These are phyloP conservation scores for Tachystola acroxantha DNA, from an alignment of 2,888 invertebrate genomes.

Conservation along the genomic window DNA sequence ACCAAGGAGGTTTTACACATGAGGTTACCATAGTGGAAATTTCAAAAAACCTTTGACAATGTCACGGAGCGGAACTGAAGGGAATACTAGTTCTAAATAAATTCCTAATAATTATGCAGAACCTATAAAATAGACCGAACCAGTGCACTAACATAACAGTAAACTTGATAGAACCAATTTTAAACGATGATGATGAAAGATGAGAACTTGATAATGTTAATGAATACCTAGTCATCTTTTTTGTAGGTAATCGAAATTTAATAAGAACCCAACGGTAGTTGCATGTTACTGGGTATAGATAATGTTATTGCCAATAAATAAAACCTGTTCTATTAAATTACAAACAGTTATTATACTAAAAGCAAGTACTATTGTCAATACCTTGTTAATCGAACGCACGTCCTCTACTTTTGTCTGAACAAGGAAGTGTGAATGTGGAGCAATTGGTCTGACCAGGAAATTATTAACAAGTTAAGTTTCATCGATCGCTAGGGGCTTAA, in stretches of 20 bases:
- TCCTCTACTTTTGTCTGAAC: conserved; percentile 46
- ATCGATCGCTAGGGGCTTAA: conserved; percentile 41
- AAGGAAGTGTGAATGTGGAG: conserved; percentile 57
- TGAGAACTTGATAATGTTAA: not conserved
- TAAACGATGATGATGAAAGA: not conserved
- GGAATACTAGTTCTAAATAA: too few relatives aligned
- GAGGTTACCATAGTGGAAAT: too few relatives aligned
- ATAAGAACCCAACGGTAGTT: too few relatives aligned
- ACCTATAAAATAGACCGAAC: too few relatives aligned
- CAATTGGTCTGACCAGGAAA: conserved; percentile 50
- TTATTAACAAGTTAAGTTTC: conserved; percentile 41
- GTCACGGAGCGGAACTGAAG: too few relatives aligned
- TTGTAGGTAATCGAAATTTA: too few relatives aligned
- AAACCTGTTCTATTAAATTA: not conserved
- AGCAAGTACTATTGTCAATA: conserved; percentile 36
- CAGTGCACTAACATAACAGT: too few relatives aligned
- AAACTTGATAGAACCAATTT: not conserved
- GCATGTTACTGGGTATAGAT: too few relatives aligned
- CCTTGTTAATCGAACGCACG: conserved; percentile 21
- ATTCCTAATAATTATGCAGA: too few relatives aligned
- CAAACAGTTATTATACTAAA: not conserved
- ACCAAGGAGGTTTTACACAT: too few relatives aligned
- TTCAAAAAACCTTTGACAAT: too few relatives aligned
- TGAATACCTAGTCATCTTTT: not conserved
- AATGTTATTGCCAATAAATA: not conserved